Evolutionary conservation across 2,113 vertebrate genomes (phyloP).

Genomic region (Oriolus oriolus): DNA sequence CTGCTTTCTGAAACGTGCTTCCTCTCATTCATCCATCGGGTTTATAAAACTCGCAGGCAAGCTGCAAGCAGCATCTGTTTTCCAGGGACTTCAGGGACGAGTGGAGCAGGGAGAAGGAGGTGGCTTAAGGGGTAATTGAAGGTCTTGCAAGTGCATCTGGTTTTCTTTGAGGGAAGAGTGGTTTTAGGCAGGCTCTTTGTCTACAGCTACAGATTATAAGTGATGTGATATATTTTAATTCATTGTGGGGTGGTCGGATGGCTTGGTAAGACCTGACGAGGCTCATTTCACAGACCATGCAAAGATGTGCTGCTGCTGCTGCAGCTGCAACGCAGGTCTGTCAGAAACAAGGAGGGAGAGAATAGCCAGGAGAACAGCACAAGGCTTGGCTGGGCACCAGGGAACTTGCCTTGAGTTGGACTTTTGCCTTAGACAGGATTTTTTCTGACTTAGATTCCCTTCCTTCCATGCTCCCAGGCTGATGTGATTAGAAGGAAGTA

Average conservation of each 20-base stretch:
- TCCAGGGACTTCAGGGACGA: neutral
- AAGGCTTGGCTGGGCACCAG: neutral
- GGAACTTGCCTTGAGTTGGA: neutral
- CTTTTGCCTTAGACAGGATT: neutral
- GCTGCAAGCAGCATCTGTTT: constrained; percentile 28
- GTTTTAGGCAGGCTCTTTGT: neutral
- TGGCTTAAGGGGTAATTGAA: neutral
- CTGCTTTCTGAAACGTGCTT: neutral
- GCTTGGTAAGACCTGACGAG: neutral
- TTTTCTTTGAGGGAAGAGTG: constrained; percentile 9
- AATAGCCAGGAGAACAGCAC: neutral
- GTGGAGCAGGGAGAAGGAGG: neutral
- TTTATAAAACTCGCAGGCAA: neutral
- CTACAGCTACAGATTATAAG: neutral
- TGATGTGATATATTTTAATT: neutral
- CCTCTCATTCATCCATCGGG: neutral
- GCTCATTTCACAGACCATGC: neutral
- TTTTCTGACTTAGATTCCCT: neutral
- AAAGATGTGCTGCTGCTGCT: neutral
- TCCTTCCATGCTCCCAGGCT: neutral
- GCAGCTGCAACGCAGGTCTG: neutral
- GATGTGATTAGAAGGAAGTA: neutral
- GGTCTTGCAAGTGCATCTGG: neutral
- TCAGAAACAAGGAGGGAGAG: neutral
- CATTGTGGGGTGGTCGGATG: neutral